Percentiles rank a stretch among this genome's conserved stretches.
Conservation (phyloP, 2,888 invertebrate species). For the Trypoxylon attenuatum region DNA sequence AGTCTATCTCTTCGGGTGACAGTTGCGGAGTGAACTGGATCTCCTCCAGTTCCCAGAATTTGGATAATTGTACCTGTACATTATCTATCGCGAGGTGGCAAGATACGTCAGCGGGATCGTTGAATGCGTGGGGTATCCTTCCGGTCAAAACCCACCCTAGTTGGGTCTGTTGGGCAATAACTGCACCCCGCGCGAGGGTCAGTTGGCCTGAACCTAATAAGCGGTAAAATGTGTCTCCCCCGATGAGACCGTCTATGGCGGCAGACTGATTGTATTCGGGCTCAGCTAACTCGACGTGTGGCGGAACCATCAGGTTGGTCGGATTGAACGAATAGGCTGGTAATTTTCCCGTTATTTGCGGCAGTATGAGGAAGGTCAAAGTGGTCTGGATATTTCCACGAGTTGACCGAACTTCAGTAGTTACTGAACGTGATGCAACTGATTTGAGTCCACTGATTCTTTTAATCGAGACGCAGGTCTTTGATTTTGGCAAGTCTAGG, state of each 20-base stretch:
- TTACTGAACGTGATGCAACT: not conserved
- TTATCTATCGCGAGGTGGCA: not conserved
- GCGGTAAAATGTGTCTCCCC: not conserved
- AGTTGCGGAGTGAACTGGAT: not conserved
- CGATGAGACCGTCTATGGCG: constrained; percentile 6
- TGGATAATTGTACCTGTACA: not conserved
- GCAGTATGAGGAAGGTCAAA: not conserved
- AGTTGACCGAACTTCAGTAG: not conserved
- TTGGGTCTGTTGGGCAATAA: constrained; percentile 3
- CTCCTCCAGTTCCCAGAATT: constrained; percentile 23
- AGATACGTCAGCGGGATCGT: not conserved
- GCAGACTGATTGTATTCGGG: not conserved
- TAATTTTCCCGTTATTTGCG: not conserved
- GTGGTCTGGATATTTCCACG: not conserved
- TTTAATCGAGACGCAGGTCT: constrained; percentile 1
- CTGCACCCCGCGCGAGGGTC: not conserved
- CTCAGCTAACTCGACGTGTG: constrained; percentile 13
- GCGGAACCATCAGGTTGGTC: constrained; percentile 6
- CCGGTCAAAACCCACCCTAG: constrained; percentile 24
- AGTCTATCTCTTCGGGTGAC: not conserved
- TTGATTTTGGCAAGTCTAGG: not conserved
- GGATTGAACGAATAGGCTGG: not conserved
- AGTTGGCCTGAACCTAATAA: constrained; percentile 7
- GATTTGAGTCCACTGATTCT: constrained; percentile 2
- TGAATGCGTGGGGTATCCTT: not conserved